Evolutionary conservation across 35 echinoderm and acorn worm genomes (phyloP).

Genomic region (Apostichopus parvimensis): DNA sequence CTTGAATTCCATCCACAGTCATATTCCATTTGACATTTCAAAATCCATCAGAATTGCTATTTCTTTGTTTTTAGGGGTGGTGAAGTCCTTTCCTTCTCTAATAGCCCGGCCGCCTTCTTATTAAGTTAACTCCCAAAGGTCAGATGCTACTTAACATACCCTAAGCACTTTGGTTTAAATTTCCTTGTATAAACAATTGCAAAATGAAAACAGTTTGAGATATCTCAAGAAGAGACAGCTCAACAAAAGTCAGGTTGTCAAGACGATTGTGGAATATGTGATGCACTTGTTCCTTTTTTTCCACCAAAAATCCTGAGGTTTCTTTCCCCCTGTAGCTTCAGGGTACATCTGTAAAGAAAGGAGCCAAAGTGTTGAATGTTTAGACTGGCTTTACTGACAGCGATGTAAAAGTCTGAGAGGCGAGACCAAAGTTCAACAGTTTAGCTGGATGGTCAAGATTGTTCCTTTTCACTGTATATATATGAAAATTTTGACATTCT

Average conservation of each 20-base stretch:
- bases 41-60: conserved; percentile 39
- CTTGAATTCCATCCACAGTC: conserved; percentile 9
- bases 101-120: not conserved
- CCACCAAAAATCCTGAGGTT: not conserved
- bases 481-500: too few species aligned
- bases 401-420: too few species aligned
- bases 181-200: conserved; percentile 16
- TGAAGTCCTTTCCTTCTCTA: not conserved
- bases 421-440: too few species aligned
- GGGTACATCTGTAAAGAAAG: not conserved
- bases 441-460: too few species aligned
- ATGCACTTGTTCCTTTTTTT: not conserved
- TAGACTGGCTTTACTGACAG: not conserved
- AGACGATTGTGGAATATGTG: not conserved
- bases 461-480: too few species aligned
- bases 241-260: not conserved
- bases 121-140: conserved; percentile 51
- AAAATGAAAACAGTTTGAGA: conserved; percentile 10
- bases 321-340: not conserved
- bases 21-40: conserved; percentile 15
- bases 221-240: not conserved
- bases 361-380: not conserved
- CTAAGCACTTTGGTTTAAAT: not conserved
- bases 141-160: conserved; percentile 37
- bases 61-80: conserved; percentile 43